Percentiles rank a stretch among this genome's conserved stretches.
phyloP scores from a whole-genome alignment of 1,140 invertebrate genomes.

The Maconellicoccus hirsutus region DNA sequence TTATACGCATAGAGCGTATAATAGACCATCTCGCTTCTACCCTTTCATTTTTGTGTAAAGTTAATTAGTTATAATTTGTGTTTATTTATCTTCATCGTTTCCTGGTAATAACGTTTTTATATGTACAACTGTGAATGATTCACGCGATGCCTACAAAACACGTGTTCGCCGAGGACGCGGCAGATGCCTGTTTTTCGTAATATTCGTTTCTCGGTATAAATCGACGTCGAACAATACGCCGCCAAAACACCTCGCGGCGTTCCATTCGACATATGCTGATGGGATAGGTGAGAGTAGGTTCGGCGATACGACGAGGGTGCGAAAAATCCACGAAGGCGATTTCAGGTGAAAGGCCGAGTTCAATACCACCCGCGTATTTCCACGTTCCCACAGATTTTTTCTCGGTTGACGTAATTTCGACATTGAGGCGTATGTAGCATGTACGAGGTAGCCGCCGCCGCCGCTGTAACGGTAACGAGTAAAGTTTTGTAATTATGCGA shows the following conservation, averaged over 20 bases:
- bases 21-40: not conserved
- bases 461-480: no score
- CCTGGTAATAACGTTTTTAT: conserved; percentile 2
- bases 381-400: no score
- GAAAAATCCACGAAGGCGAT: no score
- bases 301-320: no score
- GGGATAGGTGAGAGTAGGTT: no score
- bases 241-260: no score
- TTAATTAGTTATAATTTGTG: conserved; percentile 10
- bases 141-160: not conserved
- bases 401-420: not conserved
- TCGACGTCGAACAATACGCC: no score
- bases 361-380: not conserved
- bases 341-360: not conserved
- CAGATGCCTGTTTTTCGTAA: not conserved
- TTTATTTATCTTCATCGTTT: conserved; percentile 9
- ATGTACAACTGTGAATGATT: not conserved
- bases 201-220: no score
- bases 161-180: not conserved
- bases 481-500: conserved; percentile 1
- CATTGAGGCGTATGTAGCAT: no score
- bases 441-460: no score
- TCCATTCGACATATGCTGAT: no score
- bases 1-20: no score
- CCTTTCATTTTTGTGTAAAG: conserved; percentile 3